These are phyloP conservation scores for Alosa alosa DNA, from an alignment of 2,113 vertebrate species.

Conservation along the genomic window DNA sequence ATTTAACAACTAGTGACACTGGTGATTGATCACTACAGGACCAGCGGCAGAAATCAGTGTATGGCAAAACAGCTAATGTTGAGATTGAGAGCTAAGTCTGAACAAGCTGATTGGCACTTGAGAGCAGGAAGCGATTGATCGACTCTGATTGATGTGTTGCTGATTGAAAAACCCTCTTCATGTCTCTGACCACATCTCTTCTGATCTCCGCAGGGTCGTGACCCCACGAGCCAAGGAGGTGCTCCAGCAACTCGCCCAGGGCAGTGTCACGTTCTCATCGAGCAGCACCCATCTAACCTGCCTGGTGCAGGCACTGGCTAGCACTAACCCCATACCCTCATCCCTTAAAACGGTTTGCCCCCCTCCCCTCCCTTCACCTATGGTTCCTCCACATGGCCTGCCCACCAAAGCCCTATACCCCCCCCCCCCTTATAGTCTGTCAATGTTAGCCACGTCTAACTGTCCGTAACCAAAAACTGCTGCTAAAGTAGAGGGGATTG, in stretches of 20 bases:
- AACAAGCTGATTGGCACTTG: background rate
- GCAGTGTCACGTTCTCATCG: constrained; percentile 69
- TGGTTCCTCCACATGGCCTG: constrained; percentile 43
- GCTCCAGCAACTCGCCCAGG: constrained; percentile 31
- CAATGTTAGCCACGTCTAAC: background rate
- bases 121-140: constrained; percentile 29
- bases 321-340: constrained; percentile 37
- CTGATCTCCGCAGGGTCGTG: constrained; percentile 37
- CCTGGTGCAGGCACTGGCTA: constrained; percentile 64
- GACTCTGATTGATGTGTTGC: background rate
- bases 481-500: constrained; percentile 41
- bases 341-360: constrained; percentile 6
- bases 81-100: background rate
- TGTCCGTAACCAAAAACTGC: constrained; percentile 25
- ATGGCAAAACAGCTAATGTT: background rate
- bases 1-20: background rate
- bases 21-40: background rate
- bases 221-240: constrained; percentile 29
- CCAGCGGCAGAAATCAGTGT: background rate
- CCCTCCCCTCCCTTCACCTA: background rate
- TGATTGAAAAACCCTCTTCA: constrained; percentile 7
- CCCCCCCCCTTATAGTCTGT: background rate
- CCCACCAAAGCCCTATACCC: constrained; percentile 32
- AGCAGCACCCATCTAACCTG: constrained; percentile 63
- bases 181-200: constrained; percentile 19